Base-by-base conservation (phyloP, 2,888 invertebrate species). In the Altica lythri region DNA sequence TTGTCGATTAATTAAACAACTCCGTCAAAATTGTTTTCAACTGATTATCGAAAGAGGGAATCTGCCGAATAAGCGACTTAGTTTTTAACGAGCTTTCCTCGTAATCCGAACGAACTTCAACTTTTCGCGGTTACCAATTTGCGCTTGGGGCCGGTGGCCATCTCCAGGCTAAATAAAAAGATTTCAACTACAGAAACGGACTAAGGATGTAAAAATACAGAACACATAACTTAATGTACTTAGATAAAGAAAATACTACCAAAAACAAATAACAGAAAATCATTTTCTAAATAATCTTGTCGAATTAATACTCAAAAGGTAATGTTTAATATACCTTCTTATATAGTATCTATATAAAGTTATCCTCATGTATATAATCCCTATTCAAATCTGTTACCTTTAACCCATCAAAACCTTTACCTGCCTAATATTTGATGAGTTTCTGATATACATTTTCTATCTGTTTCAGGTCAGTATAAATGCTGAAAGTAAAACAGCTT, bases 381-480 rank as follows among this genome's bases (percentile, higher is more conserved):
- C n/a, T n/a, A n/a, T n/a, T n/a, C n/a, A n/a, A n/a, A n/a, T n/a
- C n/a, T n/a, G n/a, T n/a, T n/a, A n/a, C n/a, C n/a, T n/a, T n/a
- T n/a, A n/a, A n/a, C n/a, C n/a, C n/a, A n/a, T n/a, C n/a, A n/a
- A n/a, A n/a, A n/a, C n/a, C n/a, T n/a, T n/a, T n/a, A n/a, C 8
- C 14, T 47, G 43, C 19, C 42, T 12, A 57, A 57, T 57, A 57
- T 59, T 59, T 59, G 54, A 57, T 46, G 49, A 52, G 52, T 56
- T 51, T 46, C 48, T 56, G 54, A 59, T 46, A 47, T 32, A 22
- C 14, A 14, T 46, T 63, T 60, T 59, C 52, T n/a, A n/a, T n/a
- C n/a, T 57, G 60, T 63, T 63, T 44, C 60, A 64, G 64, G 64
- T 64, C 57, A 61, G 64, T 62, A 61, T 55, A 35, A 47, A 50